These are phyloP conservation scores for Nannospalax galili DNA, from an alignment of 2,113 vertebrate species.

Conservation along the genomic window DNA sequence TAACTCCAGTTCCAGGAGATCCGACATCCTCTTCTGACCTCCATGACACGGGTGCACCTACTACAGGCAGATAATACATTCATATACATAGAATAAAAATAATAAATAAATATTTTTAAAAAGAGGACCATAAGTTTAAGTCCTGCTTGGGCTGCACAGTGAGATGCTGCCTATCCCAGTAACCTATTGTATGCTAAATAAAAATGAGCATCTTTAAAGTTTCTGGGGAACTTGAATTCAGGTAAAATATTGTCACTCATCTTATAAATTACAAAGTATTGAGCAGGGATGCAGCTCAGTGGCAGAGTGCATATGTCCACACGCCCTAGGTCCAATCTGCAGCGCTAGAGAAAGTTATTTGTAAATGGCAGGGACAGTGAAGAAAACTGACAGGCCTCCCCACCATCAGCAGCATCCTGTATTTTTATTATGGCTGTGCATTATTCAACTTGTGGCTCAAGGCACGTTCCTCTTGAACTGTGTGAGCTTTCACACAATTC, in stretches of 20 bases:
- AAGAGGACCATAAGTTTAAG: background rate
- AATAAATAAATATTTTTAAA: no score
- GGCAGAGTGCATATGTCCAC: background rate
- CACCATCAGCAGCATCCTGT: no score
- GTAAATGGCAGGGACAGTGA: background rate
- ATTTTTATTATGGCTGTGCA: background rate
- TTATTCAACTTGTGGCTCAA: background rate
- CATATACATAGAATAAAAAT: no score
- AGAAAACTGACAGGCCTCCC: background rate
- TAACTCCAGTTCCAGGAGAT: no score
- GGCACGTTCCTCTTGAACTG: slow-evolving; percentile 1
- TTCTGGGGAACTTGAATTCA: background rate
- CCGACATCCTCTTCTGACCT: no score
- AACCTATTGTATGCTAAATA: background rate
- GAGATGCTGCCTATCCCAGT: background rate
- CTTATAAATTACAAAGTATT: background rate
- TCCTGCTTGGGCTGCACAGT: background rate
- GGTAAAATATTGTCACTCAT: background rate
- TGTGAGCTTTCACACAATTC: background rate
- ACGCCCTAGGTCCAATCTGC: background rate
- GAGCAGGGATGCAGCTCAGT: background rate
- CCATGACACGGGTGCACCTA: no score
- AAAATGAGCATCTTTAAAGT: slow-evolving; percentile 20
- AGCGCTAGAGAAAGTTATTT: background rate
- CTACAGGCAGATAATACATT: no score